phyloP scores from a whole-genome alignment of 2,113 vertebrate species.

The Paradisaea rubra region DNA sequence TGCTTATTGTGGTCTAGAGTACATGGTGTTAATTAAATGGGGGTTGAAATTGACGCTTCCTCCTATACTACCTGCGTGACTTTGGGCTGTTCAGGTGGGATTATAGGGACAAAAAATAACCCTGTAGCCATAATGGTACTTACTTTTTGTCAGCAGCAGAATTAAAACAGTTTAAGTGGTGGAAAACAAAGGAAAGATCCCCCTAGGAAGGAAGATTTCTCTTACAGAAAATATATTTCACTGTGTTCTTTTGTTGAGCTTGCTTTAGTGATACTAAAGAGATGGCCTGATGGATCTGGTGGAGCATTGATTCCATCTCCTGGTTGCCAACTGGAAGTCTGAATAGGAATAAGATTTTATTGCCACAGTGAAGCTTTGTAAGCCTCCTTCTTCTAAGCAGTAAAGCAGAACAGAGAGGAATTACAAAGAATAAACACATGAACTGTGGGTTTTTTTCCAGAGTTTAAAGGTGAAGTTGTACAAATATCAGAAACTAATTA shows the following conservation, averaged over 20 bases:
- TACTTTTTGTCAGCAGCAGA: not conserved
- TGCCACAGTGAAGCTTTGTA: not conserved
- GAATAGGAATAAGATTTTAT: not conserved
- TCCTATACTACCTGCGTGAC: not conserved
- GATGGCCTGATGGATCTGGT: not conserved
- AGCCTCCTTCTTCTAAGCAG: not conserved
- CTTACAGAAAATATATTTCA: not conserved
- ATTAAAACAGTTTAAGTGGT: not conserved
- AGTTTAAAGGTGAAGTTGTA: slow-evolving; percentile 65
- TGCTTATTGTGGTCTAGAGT: not conserved
- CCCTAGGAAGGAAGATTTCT: not conserved
- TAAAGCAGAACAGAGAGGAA: slow-evolving; percentile 19
- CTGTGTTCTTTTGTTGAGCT: not conserved
- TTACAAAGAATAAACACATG: slow-evolving; percentile 30
- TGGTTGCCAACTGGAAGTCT: not conserved
- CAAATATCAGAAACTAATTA: slow-evolving; percentile 72
- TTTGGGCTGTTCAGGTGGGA: not conserved
- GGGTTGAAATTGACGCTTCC: not conserved
- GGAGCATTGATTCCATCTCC: slow-evolving; percentile 26
- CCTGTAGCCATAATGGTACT: not conserved
- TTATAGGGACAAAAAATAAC: not conserved
- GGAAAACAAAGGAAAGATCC: not conserved
- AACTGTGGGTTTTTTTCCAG: not conserved
- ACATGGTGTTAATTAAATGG: not conserved
- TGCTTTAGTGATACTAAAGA: not conserved